Evolutionary conservation across 2,888 invertebrate genomes (phyloP).

Genomic region (Camptogramma bilineatum): DNA sequence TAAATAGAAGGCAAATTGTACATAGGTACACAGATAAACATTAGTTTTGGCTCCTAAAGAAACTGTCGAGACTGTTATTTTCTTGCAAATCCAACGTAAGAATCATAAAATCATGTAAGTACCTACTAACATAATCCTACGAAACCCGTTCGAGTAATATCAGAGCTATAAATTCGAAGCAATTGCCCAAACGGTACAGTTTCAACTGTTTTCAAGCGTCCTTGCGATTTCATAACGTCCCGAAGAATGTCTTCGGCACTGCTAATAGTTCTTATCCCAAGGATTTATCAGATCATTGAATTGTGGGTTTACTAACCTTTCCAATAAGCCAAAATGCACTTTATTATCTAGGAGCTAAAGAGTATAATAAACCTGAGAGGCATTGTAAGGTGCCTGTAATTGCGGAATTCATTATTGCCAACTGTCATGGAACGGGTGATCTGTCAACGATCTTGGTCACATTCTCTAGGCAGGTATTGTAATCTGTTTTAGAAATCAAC

Average conservation of each 20-base stretch:
- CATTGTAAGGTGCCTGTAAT: slow-evolving; percentile 53
- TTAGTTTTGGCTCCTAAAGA: too few species aligned
- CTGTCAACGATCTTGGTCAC: slow-evolving; percentile 53
- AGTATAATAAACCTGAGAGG: slow-evolving; percentile 28
- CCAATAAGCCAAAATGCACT: slow-evolving; percentile 38
- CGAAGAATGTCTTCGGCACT: slow-evolving; percentile 53
- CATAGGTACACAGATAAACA: too few species aligned
- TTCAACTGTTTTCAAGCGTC: slow-evolving; percentile 34
- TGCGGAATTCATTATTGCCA: slow-evolving; percentile 57
- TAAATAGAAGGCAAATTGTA: too few species aligned
- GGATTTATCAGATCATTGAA: slow-evolving; percentile 58
- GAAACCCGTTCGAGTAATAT: neutral
- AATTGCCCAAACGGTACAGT: slow-evolving; percentile 24
- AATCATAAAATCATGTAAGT: neutral
- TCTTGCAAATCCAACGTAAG: neutral
- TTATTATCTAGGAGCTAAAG: slow-evolving; percentile 32
- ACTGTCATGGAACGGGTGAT: slow-evolving; percentile 56
- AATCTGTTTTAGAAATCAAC: slow-evolving; percentile 43
- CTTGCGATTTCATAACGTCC: slow-evolving; percentile 54
- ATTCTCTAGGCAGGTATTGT: slow-evolving; percentile 51
- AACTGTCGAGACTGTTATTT: neutral
- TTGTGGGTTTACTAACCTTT: slow-evolving; percentile 47
- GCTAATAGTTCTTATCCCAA: slow-evolving; percentile 59
- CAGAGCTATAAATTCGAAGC: slow-evolving; percentile 24
- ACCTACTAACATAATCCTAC: neutral